Evolutionary conservation across 2,888 invertebrate genomes (phyloP).

Genomic region (Xestia c-nigrum): DNA sequence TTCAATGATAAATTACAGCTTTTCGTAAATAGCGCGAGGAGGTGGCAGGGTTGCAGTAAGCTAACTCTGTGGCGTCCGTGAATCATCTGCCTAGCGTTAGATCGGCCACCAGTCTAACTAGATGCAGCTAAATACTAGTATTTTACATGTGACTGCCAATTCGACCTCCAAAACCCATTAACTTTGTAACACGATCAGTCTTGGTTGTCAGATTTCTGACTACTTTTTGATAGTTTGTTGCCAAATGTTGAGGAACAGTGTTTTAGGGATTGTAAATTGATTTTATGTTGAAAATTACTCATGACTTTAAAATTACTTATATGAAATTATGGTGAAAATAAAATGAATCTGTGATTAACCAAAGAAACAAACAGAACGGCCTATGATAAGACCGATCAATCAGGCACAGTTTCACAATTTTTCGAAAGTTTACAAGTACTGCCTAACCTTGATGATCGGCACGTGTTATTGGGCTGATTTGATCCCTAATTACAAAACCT

Average conservation of each 20-base stretch:
- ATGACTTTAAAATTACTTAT: no score
- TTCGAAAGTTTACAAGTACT: not conserved
- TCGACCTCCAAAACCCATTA: not conserved
- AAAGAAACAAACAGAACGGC: no score
- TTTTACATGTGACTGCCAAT: not conserved
- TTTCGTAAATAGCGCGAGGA: conserved; percentile 69
- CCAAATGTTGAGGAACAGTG: no score
- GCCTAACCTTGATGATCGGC: not conserved
- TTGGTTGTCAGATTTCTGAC: not conserved
- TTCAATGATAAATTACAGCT: conserved; percentile 83
- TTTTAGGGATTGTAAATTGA: no score
- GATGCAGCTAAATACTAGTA: not conserved
- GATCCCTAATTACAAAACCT: not conserved
- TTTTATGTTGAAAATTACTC: no score
- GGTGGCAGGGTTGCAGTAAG: conserved; percentile 27
- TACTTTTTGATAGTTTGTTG: no score
- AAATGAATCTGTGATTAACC: no score
- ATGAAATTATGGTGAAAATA: no score
- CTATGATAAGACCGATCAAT: no score
- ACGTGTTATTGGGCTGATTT: not conserved
- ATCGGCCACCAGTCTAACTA: not conserved
- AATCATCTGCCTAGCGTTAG: not conserved
- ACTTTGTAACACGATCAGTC: not conserved
- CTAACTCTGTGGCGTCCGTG: conserved; percentile 10
- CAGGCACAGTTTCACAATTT: no score